Conservation (phyloP, 2,113 vertebrate genomes). For the Mesembrinibis cayennensis region DNA sequence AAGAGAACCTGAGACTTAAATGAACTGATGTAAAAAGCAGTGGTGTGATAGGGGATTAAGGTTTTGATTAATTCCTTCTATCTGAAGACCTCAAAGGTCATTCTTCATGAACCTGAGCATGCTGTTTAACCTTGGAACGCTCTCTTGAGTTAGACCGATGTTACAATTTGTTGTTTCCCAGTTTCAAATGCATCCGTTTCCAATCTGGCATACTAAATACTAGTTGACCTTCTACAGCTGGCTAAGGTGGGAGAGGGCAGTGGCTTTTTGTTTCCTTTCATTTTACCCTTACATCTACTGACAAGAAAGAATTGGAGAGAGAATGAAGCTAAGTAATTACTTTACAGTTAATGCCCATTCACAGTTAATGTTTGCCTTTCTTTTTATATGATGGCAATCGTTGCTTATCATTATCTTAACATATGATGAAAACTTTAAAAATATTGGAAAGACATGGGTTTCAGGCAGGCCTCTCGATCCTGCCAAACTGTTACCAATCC, state of each 20-base stretch:
- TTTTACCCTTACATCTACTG: background rate
- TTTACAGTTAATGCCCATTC: background rate
- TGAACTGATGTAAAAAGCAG: background rate
- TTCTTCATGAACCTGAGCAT: background rate
- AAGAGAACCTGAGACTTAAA: background rate
- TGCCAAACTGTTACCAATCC: background rate
- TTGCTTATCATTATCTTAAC: background rate
- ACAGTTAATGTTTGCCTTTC: background rate
- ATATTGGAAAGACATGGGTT: background rate
- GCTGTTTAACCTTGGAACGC: background rate
- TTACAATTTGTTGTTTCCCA: background rate
- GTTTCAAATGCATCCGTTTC: background rate
- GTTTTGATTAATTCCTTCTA: background rate
- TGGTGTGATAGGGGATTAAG: background rate
- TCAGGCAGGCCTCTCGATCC: background rate
- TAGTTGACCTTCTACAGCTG: background rate
- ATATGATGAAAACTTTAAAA: background rate
- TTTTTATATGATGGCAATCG: background rate
- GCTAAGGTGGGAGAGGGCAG: background rate
- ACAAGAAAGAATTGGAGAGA: background rate
- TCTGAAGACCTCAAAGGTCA: background rate
- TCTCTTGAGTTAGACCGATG: background rate
- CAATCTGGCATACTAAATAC: background rate
- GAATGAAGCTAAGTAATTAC: background rate
- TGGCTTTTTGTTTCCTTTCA: background rate